Base-by-base conservation (phyloP, 2,888 invertebrate species). In the Drosophila picticornis region DNA sequence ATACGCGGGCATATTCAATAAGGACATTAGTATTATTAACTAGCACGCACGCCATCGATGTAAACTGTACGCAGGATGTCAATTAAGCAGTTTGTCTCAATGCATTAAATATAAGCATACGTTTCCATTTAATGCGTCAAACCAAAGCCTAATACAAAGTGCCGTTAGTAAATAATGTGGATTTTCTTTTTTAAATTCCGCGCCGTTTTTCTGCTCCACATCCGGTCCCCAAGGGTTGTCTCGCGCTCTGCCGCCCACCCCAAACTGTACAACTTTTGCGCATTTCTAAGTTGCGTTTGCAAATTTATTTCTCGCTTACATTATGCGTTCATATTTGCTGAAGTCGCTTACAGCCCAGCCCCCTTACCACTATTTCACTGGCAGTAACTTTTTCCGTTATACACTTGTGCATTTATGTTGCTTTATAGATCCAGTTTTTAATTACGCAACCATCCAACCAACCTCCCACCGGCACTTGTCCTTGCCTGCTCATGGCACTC, bases 241-340 rank as follows among this genome's bases (percentile, higher is more conserved):
- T 61, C 53, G 48, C 62, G 67, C 56, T 63, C 57, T 67, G 51
- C 48, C 70, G 55, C 58, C 32, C 53, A 53, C 56, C 51, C 66
- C 32, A 40, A 32, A 58, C 25, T 48, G 16, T 9, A 36, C 25
- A 48, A 36, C 67, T 83, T 75, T 38, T 29, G 50, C 43, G 29
- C 59, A 68, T 66, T 81, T 84, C 69, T 50, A 75, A 80, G 73
- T 74, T 63, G 66, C 67, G 76, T 66, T 84, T 82, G 83, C 50
- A 84, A 88, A 90, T 88, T 75, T 84, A 84, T 84, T 77, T 82
- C 88, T 53, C 75, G 80, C 84, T 88, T 80, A 70, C 80, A 90
- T 88, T 84, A 78, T 61, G 68, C 29, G 75, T 67, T 77, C 75
- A 75, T 73, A 60, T 68, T 69, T 64, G 40, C 51, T 40, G 38